These are phyloP conservation scores for Sycobia sp. DNA, from an alignment of 1,140 invertebrate species.

Conservation along the genomic window DNA sequence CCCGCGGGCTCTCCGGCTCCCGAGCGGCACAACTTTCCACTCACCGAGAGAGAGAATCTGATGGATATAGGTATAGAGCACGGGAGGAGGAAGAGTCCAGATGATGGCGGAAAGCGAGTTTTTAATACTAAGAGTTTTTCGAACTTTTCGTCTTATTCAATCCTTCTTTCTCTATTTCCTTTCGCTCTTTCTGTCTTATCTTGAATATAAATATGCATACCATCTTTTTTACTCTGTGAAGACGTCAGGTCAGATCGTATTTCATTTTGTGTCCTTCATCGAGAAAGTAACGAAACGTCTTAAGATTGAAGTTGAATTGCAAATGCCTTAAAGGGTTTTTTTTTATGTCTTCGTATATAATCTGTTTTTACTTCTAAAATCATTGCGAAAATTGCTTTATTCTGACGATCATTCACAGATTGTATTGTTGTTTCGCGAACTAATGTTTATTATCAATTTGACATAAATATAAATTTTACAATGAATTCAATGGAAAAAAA, in stretches of 20 bases:
- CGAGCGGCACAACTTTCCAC: slow-evolving; percentile 16
- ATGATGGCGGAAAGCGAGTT: slow-evolving; percentile 1
- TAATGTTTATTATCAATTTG: too few species aligned
- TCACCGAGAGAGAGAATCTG: neutral
- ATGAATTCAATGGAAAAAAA: too few species aligned
- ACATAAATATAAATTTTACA: too few species aligned
- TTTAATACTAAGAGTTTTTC: slow-evolving; percentile 30
- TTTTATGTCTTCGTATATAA: slow-evolving; percentile 20
- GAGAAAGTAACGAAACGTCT: slow-evolving; percentile 28
- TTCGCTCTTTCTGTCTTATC: neutral
- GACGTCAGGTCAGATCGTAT: slow-evolving; percentile 23
- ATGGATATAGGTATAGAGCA: too few species aligned
- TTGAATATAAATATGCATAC: slow-evolving; percentile 33
- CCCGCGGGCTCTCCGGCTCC: neutral
- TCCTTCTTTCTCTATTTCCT: neutral
- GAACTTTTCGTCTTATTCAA: slow-evolving; percentile 16
- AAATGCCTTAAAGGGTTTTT: slow-evolving; percentile 28
- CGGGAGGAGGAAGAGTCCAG: neutral
- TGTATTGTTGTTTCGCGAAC: too few species aligned
- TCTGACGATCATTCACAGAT: too few species aligned
- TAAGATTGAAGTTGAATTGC: slow-evolving; percentile 29
- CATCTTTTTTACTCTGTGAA: slow-evolving; percentile 9
- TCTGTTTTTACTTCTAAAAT: slow-evolving; percentile 20
- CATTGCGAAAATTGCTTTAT: too few species aligned
- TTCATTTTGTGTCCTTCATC: slow-evolving; percentile 30